Conservation (phyloP, 2,797 vertebrate genomes). For the Artibeus jamaicensis region DNA sequence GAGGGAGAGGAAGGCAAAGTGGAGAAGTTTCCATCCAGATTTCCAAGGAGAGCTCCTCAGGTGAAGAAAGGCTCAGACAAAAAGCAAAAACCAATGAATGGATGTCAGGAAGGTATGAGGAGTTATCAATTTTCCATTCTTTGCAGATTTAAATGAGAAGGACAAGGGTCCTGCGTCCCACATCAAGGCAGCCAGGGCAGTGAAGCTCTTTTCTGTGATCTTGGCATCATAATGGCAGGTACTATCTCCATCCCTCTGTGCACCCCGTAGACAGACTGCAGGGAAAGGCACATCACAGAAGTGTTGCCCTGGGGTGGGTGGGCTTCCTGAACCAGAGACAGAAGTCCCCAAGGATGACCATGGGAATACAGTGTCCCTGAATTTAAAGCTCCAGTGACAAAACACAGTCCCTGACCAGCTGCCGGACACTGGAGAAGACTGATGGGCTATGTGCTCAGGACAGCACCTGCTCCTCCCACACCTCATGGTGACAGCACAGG, state of each 20-base stretch:
- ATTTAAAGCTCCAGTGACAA: not conserved
- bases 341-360: not conserved
- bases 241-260: not conserved
- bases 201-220: not conserved
- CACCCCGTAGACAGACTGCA: not conserved
- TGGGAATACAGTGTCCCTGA: not conserved
- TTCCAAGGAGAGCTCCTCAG: slow-evolving; percentile 8
- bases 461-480: not conserved
- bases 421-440: not conserved
- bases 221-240: not conserved
- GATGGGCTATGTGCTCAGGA: not conserved
- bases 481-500: not conserved
- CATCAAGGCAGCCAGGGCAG: slow-evolving; percentile 2
- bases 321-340: not conserved
- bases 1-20: not conserved
- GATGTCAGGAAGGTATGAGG: not conserved
- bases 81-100: not conserved
- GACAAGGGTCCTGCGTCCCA: not conserved
- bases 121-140: not conserved
- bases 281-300: slow-evolving; percentile 66
- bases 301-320: not conserved
- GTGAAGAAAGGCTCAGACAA: not conserved
- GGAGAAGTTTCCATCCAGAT: not conserved
- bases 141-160: not conserved
- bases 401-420: not conserved